These are phyloP conservation scores for Stomatorhinus walkeri DNA, from an alignment of 2,797 vertebrate species.

Conservation along the genomic window DNA sequence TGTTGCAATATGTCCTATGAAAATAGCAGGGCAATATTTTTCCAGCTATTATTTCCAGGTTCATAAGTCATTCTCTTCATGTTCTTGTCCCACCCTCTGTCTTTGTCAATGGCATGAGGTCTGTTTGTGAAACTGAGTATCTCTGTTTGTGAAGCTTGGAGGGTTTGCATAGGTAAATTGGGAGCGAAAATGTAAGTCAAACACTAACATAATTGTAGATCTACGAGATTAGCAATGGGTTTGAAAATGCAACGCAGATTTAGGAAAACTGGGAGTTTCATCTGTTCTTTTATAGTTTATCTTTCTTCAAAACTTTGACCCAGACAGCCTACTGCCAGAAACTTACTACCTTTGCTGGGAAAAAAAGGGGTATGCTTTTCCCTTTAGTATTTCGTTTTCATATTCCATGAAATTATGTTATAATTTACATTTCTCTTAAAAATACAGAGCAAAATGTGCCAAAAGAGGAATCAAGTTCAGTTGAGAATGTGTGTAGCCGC, in stretches of 20 bases:
- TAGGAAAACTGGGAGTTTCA: background rate
- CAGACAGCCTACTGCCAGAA: background rate
- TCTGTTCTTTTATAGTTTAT: background rate
- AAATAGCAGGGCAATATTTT: background rate
- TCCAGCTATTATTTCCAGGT: background rate
- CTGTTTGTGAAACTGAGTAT: background rate
- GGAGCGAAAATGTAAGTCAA: background rate
- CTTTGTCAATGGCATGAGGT: background rate
- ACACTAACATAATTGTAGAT: background rate
- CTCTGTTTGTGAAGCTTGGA: background rate
- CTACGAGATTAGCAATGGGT: background rate
- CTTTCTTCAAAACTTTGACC: background rate
- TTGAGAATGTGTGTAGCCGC: background rate
- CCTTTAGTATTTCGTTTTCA: background rate
- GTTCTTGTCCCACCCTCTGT: background rate
- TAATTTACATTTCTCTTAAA: background rate
- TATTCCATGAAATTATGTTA: background rate
- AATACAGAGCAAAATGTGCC: background rate
- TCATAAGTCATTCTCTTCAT: background rate
- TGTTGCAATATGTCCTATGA: background rate
- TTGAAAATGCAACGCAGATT: background rate
- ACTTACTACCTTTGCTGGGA: background rate
- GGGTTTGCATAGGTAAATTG: background rate
- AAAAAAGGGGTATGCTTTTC: background rate
- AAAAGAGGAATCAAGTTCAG: background rate